Percentiles rank a stretch among this genome's conserved stretches.
Conservation (phyloP, 2,797 vertebrate genomes). For the Mormyrus hasselquistii region DNA sequence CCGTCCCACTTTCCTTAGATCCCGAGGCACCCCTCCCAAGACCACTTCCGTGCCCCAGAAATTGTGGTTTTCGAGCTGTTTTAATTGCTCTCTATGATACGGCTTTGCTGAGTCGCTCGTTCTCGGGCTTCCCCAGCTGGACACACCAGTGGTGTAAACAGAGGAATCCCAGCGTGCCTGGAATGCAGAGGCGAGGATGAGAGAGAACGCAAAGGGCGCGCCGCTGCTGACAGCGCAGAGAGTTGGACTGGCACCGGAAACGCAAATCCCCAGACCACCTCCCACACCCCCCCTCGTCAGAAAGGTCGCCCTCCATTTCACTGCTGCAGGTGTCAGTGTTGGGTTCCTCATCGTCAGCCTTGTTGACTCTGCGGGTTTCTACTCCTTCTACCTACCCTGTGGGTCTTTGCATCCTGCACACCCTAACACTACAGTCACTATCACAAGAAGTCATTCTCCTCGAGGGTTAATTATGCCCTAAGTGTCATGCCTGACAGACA, state of each 20-base stretch:
- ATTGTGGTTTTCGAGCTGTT: background rate
- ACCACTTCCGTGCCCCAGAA: background rate
- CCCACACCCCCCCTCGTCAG: background rate
- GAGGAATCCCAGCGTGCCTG: background rate
- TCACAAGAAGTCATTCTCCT: background rate
- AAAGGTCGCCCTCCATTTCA: constrained; percentile 10
- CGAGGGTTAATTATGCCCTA: background rate
- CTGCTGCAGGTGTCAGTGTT: background rate
- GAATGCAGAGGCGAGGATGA: background rate
- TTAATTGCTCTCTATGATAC: constrained; percentile 43
- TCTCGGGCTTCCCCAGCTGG: constrained; percentile 31
- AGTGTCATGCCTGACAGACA: background rate
- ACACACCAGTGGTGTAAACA: constrained; percentile 24
- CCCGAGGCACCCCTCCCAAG: constrained; percentile 35
- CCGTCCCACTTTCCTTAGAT: constrained; percentile 47
- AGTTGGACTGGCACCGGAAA: background rate
- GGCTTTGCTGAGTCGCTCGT: constrained; percentile 56
- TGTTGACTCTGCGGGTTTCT: background rate
- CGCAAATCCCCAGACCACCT: constrained; percentile 1
- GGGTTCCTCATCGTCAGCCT: background rate
- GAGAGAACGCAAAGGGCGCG: background rate
- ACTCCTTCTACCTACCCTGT: background rate
- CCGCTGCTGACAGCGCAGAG: background rate
- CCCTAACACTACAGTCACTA: background rate
- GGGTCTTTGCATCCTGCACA: background rate